phyloP scores from a whole-genome alignment of 2,797 vertebrate species.

The Pachyuromys duprasi region DNA sequence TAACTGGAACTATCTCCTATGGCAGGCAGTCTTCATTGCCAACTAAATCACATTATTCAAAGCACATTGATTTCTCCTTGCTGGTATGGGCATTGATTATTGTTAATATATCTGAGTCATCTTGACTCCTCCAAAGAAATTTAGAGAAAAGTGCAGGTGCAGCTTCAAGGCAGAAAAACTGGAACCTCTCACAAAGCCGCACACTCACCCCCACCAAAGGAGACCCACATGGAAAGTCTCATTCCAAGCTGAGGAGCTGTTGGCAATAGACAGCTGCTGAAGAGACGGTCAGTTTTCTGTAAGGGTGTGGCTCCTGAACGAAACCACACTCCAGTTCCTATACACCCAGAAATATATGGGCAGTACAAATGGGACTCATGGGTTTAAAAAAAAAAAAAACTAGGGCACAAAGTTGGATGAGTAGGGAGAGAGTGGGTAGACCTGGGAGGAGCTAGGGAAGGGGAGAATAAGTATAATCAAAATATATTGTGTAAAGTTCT shows the following conservation, averaged over 20 bases:
- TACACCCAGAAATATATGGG: not conserved
- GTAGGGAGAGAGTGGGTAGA: not conserved
- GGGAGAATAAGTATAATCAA: not conserved
- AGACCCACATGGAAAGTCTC: not conserved
- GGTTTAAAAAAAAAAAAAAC: not conserved
- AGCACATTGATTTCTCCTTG: not conserved
- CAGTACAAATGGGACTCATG: not conserved
- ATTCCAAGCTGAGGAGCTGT: not conserved
- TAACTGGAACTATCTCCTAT: not conserved
- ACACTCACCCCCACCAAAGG: not conserved
- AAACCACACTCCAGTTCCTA: not conserved
- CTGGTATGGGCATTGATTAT: not conserved
- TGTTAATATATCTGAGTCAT: not conserved
- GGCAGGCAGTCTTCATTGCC: not conserved
- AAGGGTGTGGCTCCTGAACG: not conserved
- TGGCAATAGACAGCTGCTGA: not conserved
- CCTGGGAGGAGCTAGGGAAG: not conserved
- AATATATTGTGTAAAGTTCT: not conserved
- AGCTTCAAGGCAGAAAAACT: not conserved
- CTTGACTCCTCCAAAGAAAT: conserved; percentile 28
- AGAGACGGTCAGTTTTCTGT: not conserved
- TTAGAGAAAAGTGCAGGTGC: not conserved
- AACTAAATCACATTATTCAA: not conserved
- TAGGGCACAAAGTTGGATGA: not conserved
- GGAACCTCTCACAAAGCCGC: not conserved